These are phyloP conservation scores for Dasysyrphus tricinctus DNA, from an alignment of 2,888 invertebrate genomes.

Conservation along the genomic window DNA sequence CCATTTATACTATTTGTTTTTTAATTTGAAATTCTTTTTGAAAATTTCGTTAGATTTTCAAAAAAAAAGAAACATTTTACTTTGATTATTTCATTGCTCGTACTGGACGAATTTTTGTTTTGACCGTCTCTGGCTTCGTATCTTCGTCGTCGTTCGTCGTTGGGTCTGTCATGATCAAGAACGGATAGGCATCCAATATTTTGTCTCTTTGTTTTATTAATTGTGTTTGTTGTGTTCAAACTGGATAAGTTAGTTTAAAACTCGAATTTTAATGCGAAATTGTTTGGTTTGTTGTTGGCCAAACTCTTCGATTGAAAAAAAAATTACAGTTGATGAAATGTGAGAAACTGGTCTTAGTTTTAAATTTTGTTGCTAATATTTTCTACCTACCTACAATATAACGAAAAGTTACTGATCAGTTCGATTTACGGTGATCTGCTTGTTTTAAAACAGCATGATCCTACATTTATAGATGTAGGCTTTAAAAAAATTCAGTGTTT, in stretches of 20 bases:
- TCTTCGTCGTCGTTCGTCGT: constrained; percentile 52
- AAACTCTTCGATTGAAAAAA: not conserved
- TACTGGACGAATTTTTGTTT: constrained; percentile 41
- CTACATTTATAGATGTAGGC: not conserved
- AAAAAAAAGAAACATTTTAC: not conserved
- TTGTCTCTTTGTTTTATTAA: constrained; percentile 14
- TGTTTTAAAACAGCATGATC: not conserved
- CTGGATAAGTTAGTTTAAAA: constrained; percentile 38
- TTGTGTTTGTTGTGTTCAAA: constrained; percentile 11
- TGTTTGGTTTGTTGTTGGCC: constrained; percentile 11
- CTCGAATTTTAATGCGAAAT: constrained; percentile 48
- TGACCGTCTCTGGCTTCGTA: constrained; percentile 21
- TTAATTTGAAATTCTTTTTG: constrained; percentile 21
- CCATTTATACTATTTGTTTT: constrained; percentile 33
- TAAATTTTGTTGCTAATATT: constrained; percentile 42
- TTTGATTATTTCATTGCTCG: constrained; percentile 12
- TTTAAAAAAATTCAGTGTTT: not conserved
- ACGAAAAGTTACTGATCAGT: constrained; percentile 40
- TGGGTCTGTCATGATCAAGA: constrained; percentile 39
- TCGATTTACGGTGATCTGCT: constrained; percentile 24
- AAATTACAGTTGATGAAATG: constrained; percentile 18
- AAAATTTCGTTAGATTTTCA: constrained; percentile 40
- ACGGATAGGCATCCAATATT: constrained; percentile 34
- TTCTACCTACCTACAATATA: constrained; percentile 34
- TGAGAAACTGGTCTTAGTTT: constrained; percentile 66